Evolutionary conservation across 2,888 invertebrate genomes (phyloP), one percentile per base, ranked within the genome.

Genomic region (Xestia c-nigrum): DNA sequence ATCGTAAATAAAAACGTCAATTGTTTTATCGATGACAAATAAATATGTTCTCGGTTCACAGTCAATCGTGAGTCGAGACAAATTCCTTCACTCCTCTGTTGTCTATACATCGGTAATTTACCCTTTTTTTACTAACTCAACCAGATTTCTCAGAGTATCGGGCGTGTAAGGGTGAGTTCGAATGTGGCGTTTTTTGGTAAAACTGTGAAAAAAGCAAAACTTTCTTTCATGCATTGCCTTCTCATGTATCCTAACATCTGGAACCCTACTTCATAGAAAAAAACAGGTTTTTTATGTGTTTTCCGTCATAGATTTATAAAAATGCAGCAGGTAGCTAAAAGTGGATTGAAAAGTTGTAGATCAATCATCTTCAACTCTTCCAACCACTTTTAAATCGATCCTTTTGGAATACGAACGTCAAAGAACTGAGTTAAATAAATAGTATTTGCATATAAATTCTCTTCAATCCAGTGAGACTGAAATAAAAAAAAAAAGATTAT

Each of bases 81-180:
- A 86, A 88, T 88, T 80, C 77, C 50, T 76, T 10, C 55, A 72
- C 81, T 73, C 69, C 72, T n/a, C 52, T 71, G 52, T 64, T 77
- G 76, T 88, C 68, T 82, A 67, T 76, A 80, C 73, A 85, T 72
- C 66, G 72, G 77, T 87, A 78, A 87, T 87, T 84, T 89, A 80
- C 78, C 85, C 88, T 79, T 88, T 88, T 86, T 88, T 87, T 79
- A 87, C 74, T 74, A 78, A 87, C 78, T 81, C 81, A 76, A 71
- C 77, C 70, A 79, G 81, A 80, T 88, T 81, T 73, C 74, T 81
- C 71, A 38, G 76, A 80, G 72, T 72, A 79, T 67, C 52, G 16
- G 59, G 65, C 72, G 14, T 64, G 10, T 76, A 67, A 84, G 79
- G 81, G 31, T 14, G 50, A 21, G 52, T 24, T 67, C 46, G 21